Evolutionary conservation across 2,113 vertebrate species (phyloP).

Genomic region (Heloderma charlesbogerti): DNA sequence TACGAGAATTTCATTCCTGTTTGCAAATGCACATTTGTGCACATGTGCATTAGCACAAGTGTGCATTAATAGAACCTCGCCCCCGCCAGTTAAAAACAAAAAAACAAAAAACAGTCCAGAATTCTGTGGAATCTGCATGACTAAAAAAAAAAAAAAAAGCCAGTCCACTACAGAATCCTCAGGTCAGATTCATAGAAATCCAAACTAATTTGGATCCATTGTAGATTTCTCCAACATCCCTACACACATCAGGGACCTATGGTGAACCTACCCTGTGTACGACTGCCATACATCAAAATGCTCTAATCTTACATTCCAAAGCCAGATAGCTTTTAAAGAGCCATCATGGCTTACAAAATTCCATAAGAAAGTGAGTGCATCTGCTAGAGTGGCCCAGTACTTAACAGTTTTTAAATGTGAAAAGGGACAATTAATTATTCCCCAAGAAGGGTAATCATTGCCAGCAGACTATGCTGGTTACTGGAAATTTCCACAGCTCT

Average conservation of each 20-base stretch:
- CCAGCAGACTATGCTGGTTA: background rate
- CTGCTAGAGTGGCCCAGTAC: background rate
- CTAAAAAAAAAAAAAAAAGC: too few relatives aligned
- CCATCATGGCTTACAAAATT: background rate
- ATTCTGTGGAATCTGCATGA: too few relatives aligned
- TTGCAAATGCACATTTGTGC: too few relatives aligned
- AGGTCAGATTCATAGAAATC: too few relatives aligned
- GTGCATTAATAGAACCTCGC: too few relatives aligned
- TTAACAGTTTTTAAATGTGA: background rate
- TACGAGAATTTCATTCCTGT: too few relatives aligned
- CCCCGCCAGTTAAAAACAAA: too few relatives aligned
- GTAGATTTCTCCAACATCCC: too few relatives aligned
- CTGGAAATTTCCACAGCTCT: background rate
- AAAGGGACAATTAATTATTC: background rate
- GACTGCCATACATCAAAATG: background rate
- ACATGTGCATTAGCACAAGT: too few relatives aligned
- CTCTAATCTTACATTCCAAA: background rate
- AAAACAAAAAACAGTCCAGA: too few relatives aligned
- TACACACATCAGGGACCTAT: background rate
- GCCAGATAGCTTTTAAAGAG: background rate
- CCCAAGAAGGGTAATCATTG: background rate
- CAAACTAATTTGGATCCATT: too few relatives aligned
- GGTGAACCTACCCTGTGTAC: background rate
- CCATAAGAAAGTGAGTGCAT: background rate
- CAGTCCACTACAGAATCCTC: too few relatives aligned